Conservation (phyloP, 2,797 vertebrate species). For the Aotus griseimembra region DNA sequence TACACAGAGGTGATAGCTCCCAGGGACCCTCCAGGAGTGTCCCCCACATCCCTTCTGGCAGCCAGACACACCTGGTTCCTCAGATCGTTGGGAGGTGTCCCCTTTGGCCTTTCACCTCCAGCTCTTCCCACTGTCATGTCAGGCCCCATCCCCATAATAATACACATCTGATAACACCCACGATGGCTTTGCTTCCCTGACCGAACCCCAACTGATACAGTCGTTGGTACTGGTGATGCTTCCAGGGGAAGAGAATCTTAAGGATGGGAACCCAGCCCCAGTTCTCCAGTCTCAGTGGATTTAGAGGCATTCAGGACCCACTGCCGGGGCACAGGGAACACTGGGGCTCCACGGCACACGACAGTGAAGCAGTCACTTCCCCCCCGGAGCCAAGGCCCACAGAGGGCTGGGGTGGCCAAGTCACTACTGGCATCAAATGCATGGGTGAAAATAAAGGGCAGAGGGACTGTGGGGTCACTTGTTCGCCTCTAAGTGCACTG, state of each 20-base stretch:
- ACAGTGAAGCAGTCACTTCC: neutral
- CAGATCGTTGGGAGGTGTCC: neutral
- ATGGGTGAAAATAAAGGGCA: neutral
- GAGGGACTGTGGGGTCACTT: too few relatives aligned
- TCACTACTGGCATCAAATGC: neutral
- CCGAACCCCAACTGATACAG: accelerated
- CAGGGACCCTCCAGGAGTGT: neutral
- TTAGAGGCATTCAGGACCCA: neutral
- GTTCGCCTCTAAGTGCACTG: neutral
- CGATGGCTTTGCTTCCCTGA: neutral
- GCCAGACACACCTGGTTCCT: neutral
- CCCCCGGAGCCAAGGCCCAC: neutral
- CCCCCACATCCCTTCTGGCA: too few relatives aligned
- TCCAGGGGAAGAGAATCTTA: neutral
- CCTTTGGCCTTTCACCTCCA: neutral
- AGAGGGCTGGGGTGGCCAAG: neutral
- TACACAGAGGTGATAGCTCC: neutral
- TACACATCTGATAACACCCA: neutral
- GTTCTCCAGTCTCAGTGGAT: neutral
- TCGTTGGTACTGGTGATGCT: neutral
- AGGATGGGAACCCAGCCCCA: neutral
- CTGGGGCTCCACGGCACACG: neutral
- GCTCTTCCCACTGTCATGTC: neutral
- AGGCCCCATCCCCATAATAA: neutral
- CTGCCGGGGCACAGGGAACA: too few relatives aligned